phyloP scores from a whole-genome alignment of 35 echinoderm and acorn worm species.

The Lytechinus pictus region DNA sequence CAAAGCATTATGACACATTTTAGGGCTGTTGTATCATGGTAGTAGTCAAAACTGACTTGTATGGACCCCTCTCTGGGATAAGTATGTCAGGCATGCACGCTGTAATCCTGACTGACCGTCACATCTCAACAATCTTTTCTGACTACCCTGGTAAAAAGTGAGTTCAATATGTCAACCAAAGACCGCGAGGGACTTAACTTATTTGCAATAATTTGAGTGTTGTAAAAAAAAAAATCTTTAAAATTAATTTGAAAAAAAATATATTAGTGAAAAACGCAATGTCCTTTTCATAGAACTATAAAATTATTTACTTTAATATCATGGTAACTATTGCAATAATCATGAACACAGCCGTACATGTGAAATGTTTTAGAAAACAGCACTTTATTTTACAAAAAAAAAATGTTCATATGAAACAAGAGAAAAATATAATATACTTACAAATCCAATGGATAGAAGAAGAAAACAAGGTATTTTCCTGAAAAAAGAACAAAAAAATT shows the following conservation, averaged over 20 bases:
- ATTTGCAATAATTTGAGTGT: no score
- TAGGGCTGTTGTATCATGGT: neutral
- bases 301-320: no score
- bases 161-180: neutral
- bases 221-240: no score
- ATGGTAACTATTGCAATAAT: no score
- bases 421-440: slow-evolving; percentile 59
- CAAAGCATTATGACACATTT: neutral
- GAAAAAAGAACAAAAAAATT: neutral
- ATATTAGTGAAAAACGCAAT: no score
- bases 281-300: no score
- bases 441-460: slow-evolving; percentile 92
- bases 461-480: slow-evolving; percentile 88
- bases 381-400: no score
- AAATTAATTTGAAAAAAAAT: no score
- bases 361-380: no score
- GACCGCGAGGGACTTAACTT: neutral
- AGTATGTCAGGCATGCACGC: neutral
- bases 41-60: neutral
- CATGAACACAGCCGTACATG: no score
- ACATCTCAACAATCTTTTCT: neutral
- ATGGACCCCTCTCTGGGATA: neutral
- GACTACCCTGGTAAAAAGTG: neutral
- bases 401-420: neutral
- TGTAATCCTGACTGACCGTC: neutral